These are phyloP conservation scores for Chrysemys picta DNA, from an alignment of 2,113 vertebrate genomes.

Conservation along the genomic window DNA sequence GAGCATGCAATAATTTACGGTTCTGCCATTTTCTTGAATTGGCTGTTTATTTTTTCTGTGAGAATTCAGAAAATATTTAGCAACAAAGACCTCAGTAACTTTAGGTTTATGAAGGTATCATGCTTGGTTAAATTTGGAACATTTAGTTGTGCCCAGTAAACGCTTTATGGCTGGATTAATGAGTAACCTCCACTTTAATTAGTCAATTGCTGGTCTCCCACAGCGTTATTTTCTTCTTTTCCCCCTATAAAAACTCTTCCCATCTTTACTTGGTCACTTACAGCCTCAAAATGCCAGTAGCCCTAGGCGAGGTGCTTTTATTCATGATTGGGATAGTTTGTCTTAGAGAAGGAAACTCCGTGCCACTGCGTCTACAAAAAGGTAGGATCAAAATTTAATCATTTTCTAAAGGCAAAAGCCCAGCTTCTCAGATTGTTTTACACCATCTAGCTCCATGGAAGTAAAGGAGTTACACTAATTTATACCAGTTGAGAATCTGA, in stretches of 20 bases:
- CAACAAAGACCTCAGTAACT: neutral
- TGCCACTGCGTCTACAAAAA: conserved; percentile 33
- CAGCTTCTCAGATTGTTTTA: neutral
- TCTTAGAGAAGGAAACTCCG: conserved; percentile 35
- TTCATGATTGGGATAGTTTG: conserved; percentile 67
- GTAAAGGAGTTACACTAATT: neutral
- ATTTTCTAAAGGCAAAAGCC: neutral
- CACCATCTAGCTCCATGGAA: neutral
- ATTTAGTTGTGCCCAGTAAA: conserved; percentile 3
- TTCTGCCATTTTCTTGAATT: neutral
- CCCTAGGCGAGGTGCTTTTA: conserved; percentile 40
- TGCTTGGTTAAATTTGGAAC: conserved; percentile 23
- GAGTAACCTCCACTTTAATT: conserved; percentile 70
- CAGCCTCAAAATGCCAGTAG: conserved; percentile 66
- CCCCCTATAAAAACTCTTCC: conserved; percentile 50
- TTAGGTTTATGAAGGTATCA: neutral
- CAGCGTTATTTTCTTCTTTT: neutral
- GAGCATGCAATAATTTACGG: neutral
- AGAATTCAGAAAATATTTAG: neutral
- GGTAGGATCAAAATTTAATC: conserved; percentile 65
- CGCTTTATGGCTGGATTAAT: conserved; percentile 72
- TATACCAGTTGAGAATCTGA: neutral
- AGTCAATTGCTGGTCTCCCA: conserved; percentile 31
- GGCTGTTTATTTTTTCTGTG: neutral
- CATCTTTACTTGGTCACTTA: neutral